Base-by-base conservation (phyloP, 2,113 vertebrate genomes). In the Hippopotamus amphibius region DNA sequence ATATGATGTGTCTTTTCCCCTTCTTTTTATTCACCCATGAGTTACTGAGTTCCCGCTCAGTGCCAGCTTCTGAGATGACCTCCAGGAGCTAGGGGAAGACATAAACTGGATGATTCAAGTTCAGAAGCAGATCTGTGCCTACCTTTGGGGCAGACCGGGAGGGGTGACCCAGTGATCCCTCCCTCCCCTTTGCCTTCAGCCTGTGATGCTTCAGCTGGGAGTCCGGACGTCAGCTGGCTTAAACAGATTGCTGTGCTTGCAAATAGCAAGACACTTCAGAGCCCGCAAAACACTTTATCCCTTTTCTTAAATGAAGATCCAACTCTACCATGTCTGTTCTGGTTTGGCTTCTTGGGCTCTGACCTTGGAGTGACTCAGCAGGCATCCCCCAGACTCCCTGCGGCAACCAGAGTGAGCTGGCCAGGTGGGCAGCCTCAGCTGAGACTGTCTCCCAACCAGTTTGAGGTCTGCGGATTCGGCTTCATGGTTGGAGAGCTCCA, bases 401-500 rank as follows among this genome's bases (percentile, higher is more conserved):
- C 24, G 30, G 28, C 63, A 33, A 59, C 84, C 48, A 2, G 14
- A 28, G 7, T 10, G 55, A 92, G 43, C 83, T 85, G 79, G 43
- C 63, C 65, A 88, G 95, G 93, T 68, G 79, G 93, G 72, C 95
- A 93, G 55, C 86, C 72, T 43, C 2, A 1, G 46, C 93, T 46
- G 26, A 92, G 30, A 5, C 81, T 22, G 46, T 66, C 71, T 93
- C 37, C 69, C 87, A 50, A 69, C 17, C 77, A 66, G 74, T 30
- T 86, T 95, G 97, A 97, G 97, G 92, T 97, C 69, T 97, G 97
- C 0, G 72, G 96, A 55, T 95, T 37, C 76, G 93, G 83, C 66
- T 81, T 65, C 66, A 4, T 7, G 82, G 83, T 68, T 72, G 33
- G 82, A 50, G 55, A 30, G 12, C 41, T 83, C 87, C 86, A 96